These are phyloP conservation scores for Tupaia chinensis DNA, from an alignment of 2,113 vertebrate species.

Conservation along the genomic window DNA sequence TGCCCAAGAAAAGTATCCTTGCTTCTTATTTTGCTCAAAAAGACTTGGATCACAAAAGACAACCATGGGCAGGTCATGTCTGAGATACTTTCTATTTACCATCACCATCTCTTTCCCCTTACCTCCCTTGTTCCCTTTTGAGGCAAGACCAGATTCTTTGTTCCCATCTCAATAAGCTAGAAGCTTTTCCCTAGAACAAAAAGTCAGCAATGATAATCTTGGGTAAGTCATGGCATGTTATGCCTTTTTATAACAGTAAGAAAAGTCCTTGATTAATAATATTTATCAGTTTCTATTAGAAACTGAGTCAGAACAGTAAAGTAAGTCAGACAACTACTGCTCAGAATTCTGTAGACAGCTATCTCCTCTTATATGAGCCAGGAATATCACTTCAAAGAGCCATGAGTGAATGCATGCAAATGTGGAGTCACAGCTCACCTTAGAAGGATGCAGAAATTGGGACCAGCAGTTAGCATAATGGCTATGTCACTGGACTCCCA, in stretches of 20 bases:
- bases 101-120: not conserved
- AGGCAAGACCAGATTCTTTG: not conserved
- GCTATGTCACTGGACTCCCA: too few species aligned
- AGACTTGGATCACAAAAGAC: not conserved
- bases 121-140: not conserved
- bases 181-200: not conserved
- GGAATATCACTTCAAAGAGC: slow-evolving; percentile 44
- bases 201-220: not conserved
- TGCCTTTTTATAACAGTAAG: slow-evolving; percentile 2
- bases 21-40: slow-evolving; percentile 36
- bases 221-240: not conserved
- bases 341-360: not conserved
- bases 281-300: not conserved
- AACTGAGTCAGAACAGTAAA: slow-evolving; percentile 38
- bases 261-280: slow-evolving; percentile 2
- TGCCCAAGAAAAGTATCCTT: not conserved
- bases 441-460: slow-evolving; percentile 15
- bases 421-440: not conserved
- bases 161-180: not conserved
- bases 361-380: slow-evolving; percentile 42
- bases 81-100: not conserved
- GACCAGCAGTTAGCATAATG: too few species aligned
- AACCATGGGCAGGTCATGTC: not conserved
- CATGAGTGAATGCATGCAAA: not conserved
- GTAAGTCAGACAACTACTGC: not conserved